Conservation (phyloP, 2,888 invertebrate genomes). For the Apotomis capreana region DNA sequence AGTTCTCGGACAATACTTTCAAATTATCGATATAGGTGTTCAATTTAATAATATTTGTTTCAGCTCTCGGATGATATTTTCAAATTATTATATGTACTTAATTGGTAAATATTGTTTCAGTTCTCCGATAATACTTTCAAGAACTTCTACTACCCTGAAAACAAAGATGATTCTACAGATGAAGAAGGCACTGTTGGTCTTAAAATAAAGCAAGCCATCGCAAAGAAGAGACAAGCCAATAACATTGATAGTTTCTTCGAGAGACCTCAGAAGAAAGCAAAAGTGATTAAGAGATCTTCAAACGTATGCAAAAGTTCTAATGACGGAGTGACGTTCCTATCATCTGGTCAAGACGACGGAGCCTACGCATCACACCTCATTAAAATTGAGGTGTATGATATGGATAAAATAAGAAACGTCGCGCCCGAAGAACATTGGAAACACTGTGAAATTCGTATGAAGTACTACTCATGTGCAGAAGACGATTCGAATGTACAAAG, state of each 20-base stretch:
- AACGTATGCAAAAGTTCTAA: neutral
- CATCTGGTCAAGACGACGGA: neutral
- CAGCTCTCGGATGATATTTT: too few relatives aligned
- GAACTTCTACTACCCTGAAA: conserved; percentile 3
- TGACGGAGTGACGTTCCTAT: neutral
- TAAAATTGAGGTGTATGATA: neutral
- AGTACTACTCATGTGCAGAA: neutral
- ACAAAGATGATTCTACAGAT: neutral
- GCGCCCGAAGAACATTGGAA: neutral
- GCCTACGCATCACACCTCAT: neutral
- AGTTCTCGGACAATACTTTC: too few relatives aligned
- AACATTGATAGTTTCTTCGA: neutral
- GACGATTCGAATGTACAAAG: neutral
- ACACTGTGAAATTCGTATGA: neutral
- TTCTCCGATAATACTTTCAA: conserved; percentile 16
- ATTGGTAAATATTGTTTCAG: neutral
- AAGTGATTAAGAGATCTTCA: neutral
- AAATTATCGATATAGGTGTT: too few relatives aligned
- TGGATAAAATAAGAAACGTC: neutral
- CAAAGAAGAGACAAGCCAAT: conserved; percentile 1
- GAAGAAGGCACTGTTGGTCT: neutral
- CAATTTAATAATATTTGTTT: too few relatives aligned
- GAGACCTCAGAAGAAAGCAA: neutral
- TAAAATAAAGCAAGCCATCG: conserved; percentile 3
- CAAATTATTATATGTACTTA: too few relatives aligned